These are phyloP conservation scores for Acyrthosiphon pisum DNA, from an alignment of 1,140 invertebrate species.

Conservation along the genomic window DNA sequence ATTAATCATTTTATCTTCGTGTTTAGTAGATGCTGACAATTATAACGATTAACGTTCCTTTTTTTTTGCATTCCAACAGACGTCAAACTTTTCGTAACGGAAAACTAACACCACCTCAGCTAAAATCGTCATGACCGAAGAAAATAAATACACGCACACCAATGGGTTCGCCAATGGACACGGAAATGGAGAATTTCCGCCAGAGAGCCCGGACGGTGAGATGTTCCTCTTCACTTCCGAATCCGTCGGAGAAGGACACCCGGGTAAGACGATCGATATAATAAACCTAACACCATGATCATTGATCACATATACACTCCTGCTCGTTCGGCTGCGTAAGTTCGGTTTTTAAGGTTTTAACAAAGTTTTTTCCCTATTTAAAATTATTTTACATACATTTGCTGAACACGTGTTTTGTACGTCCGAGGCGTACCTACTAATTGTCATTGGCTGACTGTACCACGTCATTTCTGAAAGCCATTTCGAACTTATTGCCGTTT, in stretches of 20 bases:
- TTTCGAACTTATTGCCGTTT: neutral
- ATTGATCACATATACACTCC: slow-evolving; percentile 51
- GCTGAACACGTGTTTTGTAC: slow-evolving; percentile 38
- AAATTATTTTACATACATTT: neutral
- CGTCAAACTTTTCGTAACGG: neutral
- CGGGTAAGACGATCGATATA: slow-evolving; percentile 71
- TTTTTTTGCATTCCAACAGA: neutral
- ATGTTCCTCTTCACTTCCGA: slow-evolving; percentile 98
- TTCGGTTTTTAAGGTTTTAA: neutral
- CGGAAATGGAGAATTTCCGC: slow-evolving; percentile 75
- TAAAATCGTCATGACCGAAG: slow-evolving; percentile 21
- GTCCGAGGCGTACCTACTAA: neutral
- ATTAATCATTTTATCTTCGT: neutral
- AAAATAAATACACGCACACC: slow-evolving; percentile 57
- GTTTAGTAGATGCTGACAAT: neutral
- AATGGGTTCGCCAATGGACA: slow-evolving; percentile 70
- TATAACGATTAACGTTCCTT: neutral
- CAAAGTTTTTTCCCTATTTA: neutral
- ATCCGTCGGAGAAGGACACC: slow-evolving; percentile 98
- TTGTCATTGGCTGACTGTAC: neutral
- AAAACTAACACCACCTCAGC: neutral
- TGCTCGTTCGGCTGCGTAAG: neutral
- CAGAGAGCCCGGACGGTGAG: slow-evolving; percentile 70
- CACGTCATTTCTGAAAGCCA: neutral
- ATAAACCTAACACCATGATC: too few species aligned